These are phyloP conservation scores for Sebastes iracundus DNA, from an alignment of 2,797 vertebrate species.

Conservation along the genomic window DNA sequence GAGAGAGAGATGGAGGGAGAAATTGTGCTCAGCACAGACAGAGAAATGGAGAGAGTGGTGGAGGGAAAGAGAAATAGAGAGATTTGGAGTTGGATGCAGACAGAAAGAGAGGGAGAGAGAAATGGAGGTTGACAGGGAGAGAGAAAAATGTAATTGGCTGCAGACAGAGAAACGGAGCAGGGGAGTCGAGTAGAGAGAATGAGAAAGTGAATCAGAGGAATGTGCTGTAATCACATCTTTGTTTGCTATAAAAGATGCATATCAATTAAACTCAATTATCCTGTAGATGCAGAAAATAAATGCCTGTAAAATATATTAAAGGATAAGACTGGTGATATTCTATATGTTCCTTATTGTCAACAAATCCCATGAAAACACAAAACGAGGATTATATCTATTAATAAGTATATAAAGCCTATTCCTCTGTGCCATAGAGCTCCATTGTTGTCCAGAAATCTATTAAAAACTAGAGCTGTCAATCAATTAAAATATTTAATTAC, in stretches of 20 bases:
- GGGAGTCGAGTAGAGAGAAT: constrained; percentile 17
- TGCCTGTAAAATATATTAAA: neutral
- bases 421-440: neutral
- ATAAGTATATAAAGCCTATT: neutral
- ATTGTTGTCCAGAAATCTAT: neutral
- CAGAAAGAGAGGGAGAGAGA: constrained; percentile 42
- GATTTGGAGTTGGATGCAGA: constrained; percentile 45
- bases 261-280: neutral
- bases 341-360: neutral
- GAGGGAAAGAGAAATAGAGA: constrained; percentile 35
- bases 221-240: constrained; percentile 18
- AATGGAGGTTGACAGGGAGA: constrained; percentile 55
- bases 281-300: neutral
- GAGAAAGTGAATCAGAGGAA: constrained; percentile 37
- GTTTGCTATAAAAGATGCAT: neutral
- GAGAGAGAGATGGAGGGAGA: constrained; percentile 46
- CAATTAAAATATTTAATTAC: too few relatives aligned
- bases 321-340: neutral
- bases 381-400: neutral
- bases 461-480: neutral
- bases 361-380: neutral
- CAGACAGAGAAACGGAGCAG: constrained; percentile 45
- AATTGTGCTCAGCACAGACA: constrained; percentile 14
- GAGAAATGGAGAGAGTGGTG: constrained; percentile 11
- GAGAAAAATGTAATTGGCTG: constrained; percentile 62